A percentile compares a stretch with the other conserved stretches of the same genome.
These are phyloP conservation scores for Pyrgilauda ruficollis DNA, from an alignment of 2,113 vertebrate genomes.

Conservation along the genomic window DNA sequence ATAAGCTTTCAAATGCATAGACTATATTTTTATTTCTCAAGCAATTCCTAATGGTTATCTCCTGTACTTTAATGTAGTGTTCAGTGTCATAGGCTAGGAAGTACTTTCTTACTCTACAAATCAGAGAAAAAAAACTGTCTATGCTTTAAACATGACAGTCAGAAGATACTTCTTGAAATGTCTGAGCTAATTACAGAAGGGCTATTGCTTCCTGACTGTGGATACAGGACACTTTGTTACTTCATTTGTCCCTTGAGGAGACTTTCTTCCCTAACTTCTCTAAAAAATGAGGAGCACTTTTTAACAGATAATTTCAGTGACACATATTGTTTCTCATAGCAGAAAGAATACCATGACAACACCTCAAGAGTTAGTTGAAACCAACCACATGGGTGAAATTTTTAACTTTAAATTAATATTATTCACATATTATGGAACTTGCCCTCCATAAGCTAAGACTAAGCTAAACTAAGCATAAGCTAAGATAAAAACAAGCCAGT, in stretches of 20 bases:
- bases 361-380: not conserved
- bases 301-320: not conserved
- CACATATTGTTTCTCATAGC: not conserved
- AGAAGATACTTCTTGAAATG: not conserved
- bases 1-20: not conserved
- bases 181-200: not conserved
- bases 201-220: not conserved
- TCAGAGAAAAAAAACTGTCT: not conserved
- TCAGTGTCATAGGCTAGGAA: not conserved
- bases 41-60: not conserved
- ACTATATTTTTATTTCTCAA: not conserved
- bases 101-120: not conserved
- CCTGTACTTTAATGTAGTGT: not conserved
- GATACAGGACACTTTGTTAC: not conserved
- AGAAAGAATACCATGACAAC: not conserved
- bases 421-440: not conserved
- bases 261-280: not conserved
- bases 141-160: not conserved
- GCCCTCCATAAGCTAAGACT: not conserved
- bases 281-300: not conserved
- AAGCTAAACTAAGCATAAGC: not conserved
- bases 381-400: accelerated
- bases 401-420: not conserved
- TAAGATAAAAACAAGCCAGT: not conserved
- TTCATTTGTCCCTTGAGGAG: not conserved